A percentile compares a stretch with the other conserved stretches of the same genome.
These are phyloP conservation scores for Pterobdella sp. DNA, from an alignment of 2,888 invertebrate species.

Conservation along the genomic window DNA sequence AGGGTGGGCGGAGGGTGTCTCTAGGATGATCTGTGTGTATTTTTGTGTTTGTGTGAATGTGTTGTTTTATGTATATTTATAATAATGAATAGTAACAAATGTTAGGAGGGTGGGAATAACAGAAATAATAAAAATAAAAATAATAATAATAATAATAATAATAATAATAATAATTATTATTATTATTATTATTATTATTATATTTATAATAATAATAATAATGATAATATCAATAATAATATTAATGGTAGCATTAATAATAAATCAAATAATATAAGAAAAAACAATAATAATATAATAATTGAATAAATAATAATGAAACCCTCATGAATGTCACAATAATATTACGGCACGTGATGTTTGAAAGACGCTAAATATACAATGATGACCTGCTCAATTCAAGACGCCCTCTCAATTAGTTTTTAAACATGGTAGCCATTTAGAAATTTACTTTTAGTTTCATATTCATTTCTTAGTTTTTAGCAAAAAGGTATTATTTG, in stretches of 20 bases:
- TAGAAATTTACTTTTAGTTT: no score
- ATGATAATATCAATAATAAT: neutral
- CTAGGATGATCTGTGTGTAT: constrained; percentile 24
- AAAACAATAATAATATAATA: neutral
- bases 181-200: constrained; percentile 15
- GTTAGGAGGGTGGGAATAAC: neutral
- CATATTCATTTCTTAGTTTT: no score
- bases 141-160: constrained; percentile 3
- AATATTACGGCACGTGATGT: no score
- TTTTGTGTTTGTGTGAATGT: no score
- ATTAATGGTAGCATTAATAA: neutral
- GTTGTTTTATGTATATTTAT: neutral
- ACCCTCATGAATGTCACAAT: no score
- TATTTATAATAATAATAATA: constrained; percentile 6
- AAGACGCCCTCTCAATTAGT: no score
- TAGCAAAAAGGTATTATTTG: no score
- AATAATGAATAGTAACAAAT: neutral
- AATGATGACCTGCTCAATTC: no score
- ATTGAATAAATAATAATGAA: constrained; percentile 8
- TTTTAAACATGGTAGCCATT: no score
- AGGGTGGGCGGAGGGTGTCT: constrained; percentile 18
- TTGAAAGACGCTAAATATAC: no score
- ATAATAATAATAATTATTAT: constrained; percentile 9
- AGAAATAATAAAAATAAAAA: neutral
- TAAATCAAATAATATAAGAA: neutral